Evolutionary conservation across 2,888 invertebrate genomes (phyloP), one percentile per base, ranked within the genome.

Genomic region (Ametastegia equiseti): DNA sequence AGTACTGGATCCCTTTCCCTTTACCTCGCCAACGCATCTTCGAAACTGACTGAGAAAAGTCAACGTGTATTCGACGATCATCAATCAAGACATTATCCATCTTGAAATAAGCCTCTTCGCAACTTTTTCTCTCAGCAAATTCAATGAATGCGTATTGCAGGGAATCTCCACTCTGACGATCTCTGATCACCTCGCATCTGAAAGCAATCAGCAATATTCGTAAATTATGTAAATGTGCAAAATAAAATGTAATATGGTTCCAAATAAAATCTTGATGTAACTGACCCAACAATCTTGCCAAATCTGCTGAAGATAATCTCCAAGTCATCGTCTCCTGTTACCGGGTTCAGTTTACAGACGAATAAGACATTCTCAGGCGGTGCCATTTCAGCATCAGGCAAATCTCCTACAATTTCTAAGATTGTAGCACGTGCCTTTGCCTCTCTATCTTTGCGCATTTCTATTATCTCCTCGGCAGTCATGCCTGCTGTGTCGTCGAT

Each of bases 31-130:
- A 98, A 87, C 96, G 96, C 86, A 97, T 94, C 92, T 98, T 99
- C 1, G 99, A 96, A 0, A 99, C 99, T 73, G 99, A 99, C 91
- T 99, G 99, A 84, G 98, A 99, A 93, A 99, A 99, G 92, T 99
- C 99, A 0, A 99, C 99, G 92, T 99, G 99, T 88, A 99, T 99
- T 84, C 99, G 94, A 36, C 99, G 94, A 90, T 99, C 99, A 92
- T 99, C 99, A 87, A 99, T 99, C 6, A 99, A 93, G 0, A 99
- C 99, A 93, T 99, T 99, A 91, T 99, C 99, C 99, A 99, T 99
- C 93, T 99, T 99, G 89, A 99, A 98, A 92, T 97, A 99, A 0
- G 99, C 99, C 87, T 97, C 97, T 92, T 99, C 99, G 92, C 99
- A 99, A 0, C 97, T 94, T 88, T 97, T 97, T 84, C 95, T 95